Evolutionary conservation across 2,888 invertebrate genomes (phyloP).

Genomic region (Caenorhabditis afra): DNA sequence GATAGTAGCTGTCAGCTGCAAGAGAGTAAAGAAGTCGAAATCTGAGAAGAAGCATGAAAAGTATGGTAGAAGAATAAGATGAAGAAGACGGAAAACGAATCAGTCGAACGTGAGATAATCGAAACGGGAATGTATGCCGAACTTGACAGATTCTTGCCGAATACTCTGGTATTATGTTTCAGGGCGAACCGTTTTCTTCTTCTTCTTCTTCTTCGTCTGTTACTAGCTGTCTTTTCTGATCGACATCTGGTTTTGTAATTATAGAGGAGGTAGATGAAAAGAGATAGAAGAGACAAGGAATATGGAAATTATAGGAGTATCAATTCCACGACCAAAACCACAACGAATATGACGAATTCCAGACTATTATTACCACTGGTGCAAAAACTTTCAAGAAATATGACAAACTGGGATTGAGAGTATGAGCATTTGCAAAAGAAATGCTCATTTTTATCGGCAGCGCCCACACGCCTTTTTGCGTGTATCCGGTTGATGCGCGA

Average conservation of each 20-base stretch:
- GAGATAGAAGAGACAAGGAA: constrained; percentile 30
- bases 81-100: constrained; percentile 34
- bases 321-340: too few species aligned
- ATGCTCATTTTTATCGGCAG: constrained; percentile 26
- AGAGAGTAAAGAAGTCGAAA: constrained; percentile 2
- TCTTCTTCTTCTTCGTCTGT: not conserved
- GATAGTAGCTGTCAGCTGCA: constrained; percentile 36
- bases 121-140: constrained; percentile 59
- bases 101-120: constrained; percentile 59
- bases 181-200: constrained; percentile 41
- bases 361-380: not conserved
- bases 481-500: constrained; percentile 44
- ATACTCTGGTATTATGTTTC: constrained; percentile 59
- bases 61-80: too few species aligned
- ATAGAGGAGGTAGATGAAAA: constrained; percentile 25
- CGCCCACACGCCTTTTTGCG: constrained; percentile 42
- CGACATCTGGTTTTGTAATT: constrained; percentile 58
- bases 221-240: constrained; percentile 35
- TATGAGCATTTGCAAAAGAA: constrained; percentile 22
- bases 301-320: constrained; percentile 54
- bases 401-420: not conserved
- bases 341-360: constrained; percentile 14
- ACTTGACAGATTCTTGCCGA: constrained; percentile 59
- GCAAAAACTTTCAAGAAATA: not conserved
- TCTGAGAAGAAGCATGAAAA: constrained; percentile 1